These are phyloP conservation scores for Macropus fuliginosus DNA, from an alignment of 2,797 vertebrate species.

Conservation along the genomic window DNA sequence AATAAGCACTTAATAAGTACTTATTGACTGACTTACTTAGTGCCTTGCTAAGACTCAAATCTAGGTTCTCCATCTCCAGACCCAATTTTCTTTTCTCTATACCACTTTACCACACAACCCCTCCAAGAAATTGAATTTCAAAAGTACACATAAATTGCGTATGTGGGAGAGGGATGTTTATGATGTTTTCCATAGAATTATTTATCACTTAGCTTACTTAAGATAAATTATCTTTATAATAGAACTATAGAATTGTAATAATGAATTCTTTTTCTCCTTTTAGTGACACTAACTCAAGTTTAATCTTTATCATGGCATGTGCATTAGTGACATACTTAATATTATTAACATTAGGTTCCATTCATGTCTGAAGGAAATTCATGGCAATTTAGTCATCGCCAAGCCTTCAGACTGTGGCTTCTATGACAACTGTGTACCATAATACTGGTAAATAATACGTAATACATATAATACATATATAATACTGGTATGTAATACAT, in stretches of 20 bases:
- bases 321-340: neutral
- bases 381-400: neutral
- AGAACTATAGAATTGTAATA: conserved; percentile 21
- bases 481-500: no score
- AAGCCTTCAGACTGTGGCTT: neutral
- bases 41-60: neutral
- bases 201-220: conserved; percentile 13
- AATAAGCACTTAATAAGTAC: neutral
- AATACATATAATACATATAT: no score
- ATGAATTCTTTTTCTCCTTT: neutral
- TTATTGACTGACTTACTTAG: neutral
- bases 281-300: neutral
- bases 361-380: neutral
- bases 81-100: neutral
- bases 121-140: conserved; percentile 14
- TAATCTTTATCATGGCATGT: neutral
- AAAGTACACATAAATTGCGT: neutral
- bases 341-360: neutral
- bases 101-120: neutral
- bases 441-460: no score
- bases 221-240: conserved; percentile 14
- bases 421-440: neutral
- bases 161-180: no score
- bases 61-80: neutral
- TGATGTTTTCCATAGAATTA: neutral